phyloP scores from a whole-genome alignment of 2,888 invertebrate genomes.

The Helicoverpa assulta region DNA sequence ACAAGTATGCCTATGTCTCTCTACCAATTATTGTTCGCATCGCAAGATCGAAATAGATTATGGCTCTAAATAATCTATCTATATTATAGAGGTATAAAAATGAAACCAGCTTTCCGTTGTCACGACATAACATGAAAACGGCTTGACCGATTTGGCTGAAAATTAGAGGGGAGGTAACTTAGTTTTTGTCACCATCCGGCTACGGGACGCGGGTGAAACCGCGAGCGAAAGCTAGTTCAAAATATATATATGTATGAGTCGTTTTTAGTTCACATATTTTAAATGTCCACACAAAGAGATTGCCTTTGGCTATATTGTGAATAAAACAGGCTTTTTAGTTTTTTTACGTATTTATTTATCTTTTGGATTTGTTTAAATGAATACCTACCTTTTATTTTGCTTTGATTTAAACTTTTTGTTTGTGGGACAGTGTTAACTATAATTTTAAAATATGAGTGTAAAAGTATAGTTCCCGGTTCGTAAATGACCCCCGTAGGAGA shows the following conservation, averaged over 20 bases:
- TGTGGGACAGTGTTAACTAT: conserved; percentile 29
- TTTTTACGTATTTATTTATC: neutral
- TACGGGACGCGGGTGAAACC: no score
- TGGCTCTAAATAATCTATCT: neutral
- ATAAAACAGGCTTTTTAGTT: neutral
- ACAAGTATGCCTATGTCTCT: neutral
- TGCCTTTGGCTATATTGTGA: conserved; percentile 2
- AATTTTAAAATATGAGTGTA: conserved; percentile 34
- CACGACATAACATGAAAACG: no score
- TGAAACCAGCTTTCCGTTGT: no score
- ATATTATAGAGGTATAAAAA: no score
- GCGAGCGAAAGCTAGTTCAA: no score
- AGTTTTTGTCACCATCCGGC: no score
- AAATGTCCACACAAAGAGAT: conserved; percentile 19
- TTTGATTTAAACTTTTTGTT: conserved; percentile 36
- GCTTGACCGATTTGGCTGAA: no score
- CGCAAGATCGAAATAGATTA: neutral
- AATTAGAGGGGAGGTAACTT: no score
- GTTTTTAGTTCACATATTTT: conserved; percentile 4
- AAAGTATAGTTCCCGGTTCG: conserved; percentile 45
- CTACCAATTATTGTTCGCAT: neutral
- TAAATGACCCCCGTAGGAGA: conserved; percentile 48
- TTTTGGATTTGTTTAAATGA: conserved; percentile 9
- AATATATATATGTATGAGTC: neutral
- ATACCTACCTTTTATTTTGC: conserved; percentile 5